Base-by-base conservation (phyloP, 2,113 vertebrate genomes). In the Elachura formosa region DNA sequence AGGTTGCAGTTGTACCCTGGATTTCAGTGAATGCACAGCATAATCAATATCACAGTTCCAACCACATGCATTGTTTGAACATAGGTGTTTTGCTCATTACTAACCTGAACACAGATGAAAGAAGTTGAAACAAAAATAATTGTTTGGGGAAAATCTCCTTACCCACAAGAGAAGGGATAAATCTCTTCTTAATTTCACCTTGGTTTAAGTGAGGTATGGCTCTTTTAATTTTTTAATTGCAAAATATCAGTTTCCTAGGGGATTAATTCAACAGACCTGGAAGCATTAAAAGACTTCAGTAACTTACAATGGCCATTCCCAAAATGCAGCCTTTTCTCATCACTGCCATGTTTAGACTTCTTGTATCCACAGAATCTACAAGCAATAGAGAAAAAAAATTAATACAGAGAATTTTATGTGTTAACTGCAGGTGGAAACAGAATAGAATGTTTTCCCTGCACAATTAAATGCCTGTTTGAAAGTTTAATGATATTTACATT, bases 241-340 rank as follows among this genome's bases (percentile, higher is more conserved):
- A 93, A 94, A 94, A 36, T 73, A 68, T 16, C 43, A 64, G 12
- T 62, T 74, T 43, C 56, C 48, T 88, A 79, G 31, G 67, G 59
- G 41, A 76, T 67, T n/a, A 80, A 64, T 58, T 89, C 52, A 74
- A 89, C 22, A 79, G 54, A 82, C 31, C 34, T 75, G 34, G 25
- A 78, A 64, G 17, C 9, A 55, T 89, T 62, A 63, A 79, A 77
- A 90, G 33, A 26, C 15, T 71, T 90, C 18, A 56, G 72, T 88
- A 97, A 99, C 99, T 99, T 98, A 99, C 99, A 97, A 41, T 99
- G 99, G 5, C 99, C 98, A 54, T 99, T 99, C 85, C 99, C 99
- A 98, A 99, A 99, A 97, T 99, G 98, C 71, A 99, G 98, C 78
- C 99, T 98, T 98, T 99, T 99, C 93, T 99, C 99, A 97, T 99